Evolutionary conservation across 1,140 invertebrate genomes (phyloP), one percentile per base, ranked within the genome.

Genomic region (Zaprionus ghesquierei): DNA sequence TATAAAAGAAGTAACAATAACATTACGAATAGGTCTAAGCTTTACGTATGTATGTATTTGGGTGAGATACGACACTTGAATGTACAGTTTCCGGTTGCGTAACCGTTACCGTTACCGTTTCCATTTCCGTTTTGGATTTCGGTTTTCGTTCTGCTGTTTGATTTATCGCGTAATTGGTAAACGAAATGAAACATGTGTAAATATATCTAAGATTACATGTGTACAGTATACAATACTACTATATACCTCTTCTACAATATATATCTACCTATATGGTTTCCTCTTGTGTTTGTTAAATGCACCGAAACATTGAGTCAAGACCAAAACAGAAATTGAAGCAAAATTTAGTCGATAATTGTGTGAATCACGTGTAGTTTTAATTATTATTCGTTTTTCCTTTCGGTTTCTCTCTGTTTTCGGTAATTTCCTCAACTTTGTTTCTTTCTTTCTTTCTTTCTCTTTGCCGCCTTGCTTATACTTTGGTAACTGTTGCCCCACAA

Each of bases 401-500:
- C 61, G 66, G 50, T 62, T 81, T 65, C 65, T 76, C 35, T 65
- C 65, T 76, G 35, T 75, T 84, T 78, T 75, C 18, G 51, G 72
- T 72, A 66, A 74, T 82, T 89, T 80, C 68, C 77, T 75, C 54
- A 74, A 81, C 65, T 79, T 58, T 71, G 61, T 79, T 64, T 55
- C n/a, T 61, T 73, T 68, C 27, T 29, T 73, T 68, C 27, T 29
- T 29, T 29, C 41, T 22, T 90, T 81, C 73, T 75, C 70, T 86
- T 75, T 74, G 68, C 70, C 72, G 75, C 78, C 74, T 85, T 81
- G 64, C 66, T 86, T 86, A 61, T 90, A 51, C 59, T 76, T 77
- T 77, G 81, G 61, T 89, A 87, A 87, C 73, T 82, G 73, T 89
- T 77, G 69, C 71, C 69, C 75, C 76, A 85, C 76, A 55, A 64